These are phyloP conservation scores for Neolamprologus brichardi DNA, from an alignment of 2,113 vertebrate genomes.

Conservation along the genomic window DNA sequence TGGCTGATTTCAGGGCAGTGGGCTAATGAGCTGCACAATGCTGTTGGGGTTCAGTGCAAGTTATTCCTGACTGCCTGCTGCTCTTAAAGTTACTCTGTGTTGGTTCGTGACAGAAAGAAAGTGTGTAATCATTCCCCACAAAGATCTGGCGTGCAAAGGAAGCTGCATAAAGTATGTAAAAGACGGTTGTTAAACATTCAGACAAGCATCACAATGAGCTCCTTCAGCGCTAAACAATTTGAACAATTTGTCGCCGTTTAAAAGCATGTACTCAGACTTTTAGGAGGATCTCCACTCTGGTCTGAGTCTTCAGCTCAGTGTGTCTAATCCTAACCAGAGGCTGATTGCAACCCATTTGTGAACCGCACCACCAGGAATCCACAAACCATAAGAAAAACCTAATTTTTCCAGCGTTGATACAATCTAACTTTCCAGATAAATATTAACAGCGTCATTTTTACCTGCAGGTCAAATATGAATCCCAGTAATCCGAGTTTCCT, in stretches of 20 bases:
- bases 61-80: slow-evolving; percentile 46
- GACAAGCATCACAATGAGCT: background rate
- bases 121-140: background rate
- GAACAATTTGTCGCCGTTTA: background rate
- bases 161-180: slow-evolving; percentile 10
- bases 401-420: background rate
- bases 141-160: slow-evolving; percentile 25
- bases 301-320: background rate
- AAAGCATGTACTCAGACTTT: background rate
- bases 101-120: background rate
- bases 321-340: background rate
- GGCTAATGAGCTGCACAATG: slow-evolving; percentile 55
- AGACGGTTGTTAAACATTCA: background rate
- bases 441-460: background rate
- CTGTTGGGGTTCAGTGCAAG: slow-evolving; percentile 43
- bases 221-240: background rate
- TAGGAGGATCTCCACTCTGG: background rate
- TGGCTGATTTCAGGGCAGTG: slow-evolving; percentile 53
- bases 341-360: background rate
- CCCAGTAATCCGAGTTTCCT: background rate
- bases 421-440: background rate
- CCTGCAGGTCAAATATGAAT: background rate
- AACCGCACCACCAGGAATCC: background rate
- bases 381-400: background rate
- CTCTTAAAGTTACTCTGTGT: background rate